Evolutionary conservation across 2,888 invertebrate species (phyloP).

Genomic region (Bellardia bayeri): DNA sequence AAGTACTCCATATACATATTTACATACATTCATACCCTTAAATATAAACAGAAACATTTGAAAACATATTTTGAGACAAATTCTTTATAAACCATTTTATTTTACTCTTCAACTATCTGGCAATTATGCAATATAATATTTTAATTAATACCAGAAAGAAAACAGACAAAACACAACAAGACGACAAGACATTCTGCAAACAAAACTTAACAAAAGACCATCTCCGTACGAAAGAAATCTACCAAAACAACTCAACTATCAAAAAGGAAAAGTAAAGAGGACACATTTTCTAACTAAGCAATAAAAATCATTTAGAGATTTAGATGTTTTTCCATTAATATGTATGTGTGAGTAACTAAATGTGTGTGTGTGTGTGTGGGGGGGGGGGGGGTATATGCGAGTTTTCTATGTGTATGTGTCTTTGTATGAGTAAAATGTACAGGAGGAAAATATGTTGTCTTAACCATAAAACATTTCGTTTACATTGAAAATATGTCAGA

Average conservation of each 20-base stretch:
- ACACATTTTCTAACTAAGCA: conserved; percentile 1
- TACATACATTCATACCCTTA: background rate
- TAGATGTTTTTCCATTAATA: background rate
- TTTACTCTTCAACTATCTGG: conserved; percentile 14
- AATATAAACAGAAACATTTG: background rate
- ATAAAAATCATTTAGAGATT: conserved; percentile 29
- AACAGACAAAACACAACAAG: background rate
- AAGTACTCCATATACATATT: background rate
- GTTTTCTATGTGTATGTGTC: background rate
- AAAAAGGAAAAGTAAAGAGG: background rate
- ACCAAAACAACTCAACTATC: background rate
- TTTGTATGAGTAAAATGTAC: background rate
- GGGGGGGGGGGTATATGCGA: background rate
- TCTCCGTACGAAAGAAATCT: background rate
- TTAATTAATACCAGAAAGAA: conserved; percentile 31
- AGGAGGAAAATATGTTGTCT: conserved; percentile 56
- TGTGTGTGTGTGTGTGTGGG: background rate
- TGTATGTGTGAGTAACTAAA: background rate
- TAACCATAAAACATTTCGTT: conserved; percentile 72
- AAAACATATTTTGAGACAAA: conserved; percentile 5
- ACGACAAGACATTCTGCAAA: conserved; percentile 3
- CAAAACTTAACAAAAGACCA: background rate
- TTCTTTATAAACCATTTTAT: background rate
- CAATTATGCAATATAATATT: conserved; percentile 38
- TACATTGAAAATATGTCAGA: conserved; percentile 71